Percentiles rank a stretch among this genome's conserved stretches.
These are phyloP conservation scores for Tonatia bakeri DNA, from an alignment of 2,113 vertebrate genomes.

Conservation along the genomic window DNA sequence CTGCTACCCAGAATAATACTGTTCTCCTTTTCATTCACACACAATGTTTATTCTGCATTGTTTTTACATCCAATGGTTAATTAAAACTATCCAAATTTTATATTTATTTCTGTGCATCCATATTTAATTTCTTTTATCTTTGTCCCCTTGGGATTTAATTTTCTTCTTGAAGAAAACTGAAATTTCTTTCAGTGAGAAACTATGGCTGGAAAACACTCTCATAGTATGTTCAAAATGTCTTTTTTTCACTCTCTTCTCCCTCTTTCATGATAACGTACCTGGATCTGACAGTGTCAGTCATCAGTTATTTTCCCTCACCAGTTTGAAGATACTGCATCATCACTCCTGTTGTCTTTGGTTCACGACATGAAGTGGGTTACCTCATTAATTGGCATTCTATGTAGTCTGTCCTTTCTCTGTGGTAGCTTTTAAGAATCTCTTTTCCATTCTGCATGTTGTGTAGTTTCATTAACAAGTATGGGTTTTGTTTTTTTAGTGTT, in stretches of 20 bases:
- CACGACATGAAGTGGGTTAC: not conserved
- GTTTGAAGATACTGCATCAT: not conserved
- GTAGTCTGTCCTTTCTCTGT: not conserved
- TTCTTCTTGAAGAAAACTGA: not conserved
- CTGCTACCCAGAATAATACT: not conserved
- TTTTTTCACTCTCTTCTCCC: not conserved
- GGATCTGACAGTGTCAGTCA: not conserved
- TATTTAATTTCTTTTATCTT: not conserved
- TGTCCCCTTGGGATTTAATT: not conserved
- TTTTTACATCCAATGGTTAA: not conserved
- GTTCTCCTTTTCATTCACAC: not conserved
- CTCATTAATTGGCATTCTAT: not conserved
- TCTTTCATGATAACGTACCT: not conserved
- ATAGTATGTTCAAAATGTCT: not conserved
- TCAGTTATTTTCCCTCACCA: not conserved
- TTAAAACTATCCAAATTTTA: not conserved
- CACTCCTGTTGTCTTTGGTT: not conserved
- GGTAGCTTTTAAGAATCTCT: not conserved
- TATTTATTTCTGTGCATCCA: not conserved
- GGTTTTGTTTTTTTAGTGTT: not conserved
- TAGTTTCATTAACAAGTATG: not conserved
- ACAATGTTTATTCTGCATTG: not conserved
- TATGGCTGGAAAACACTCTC: not conserved
- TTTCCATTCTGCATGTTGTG: not conserved
- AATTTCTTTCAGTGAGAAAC: not conserved